phyloP scores from a whole-genome alignment of 2,113 vertebrate genomes.

The Hirundichthys speculiger region DNA sequence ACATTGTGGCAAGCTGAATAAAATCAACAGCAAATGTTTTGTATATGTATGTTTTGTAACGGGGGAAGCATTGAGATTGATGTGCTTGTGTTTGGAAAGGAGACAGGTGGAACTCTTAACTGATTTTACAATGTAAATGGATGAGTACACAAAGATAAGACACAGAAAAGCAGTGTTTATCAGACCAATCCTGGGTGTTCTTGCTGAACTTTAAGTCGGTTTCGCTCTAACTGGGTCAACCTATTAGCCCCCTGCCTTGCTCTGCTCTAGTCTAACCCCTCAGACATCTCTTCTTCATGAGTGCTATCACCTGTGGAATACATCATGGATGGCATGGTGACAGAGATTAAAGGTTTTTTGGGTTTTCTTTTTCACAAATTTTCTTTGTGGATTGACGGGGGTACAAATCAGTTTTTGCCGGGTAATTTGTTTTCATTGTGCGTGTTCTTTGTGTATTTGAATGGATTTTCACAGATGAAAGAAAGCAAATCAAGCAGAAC shows the following conservation, averaged over 20 bases:
- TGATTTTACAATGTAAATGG: not conserved
- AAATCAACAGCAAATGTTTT: too few relatives aligned
- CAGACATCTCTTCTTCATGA: constrained; percentile 29
- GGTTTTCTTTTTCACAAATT: not conserved
- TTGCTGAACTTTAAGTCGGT: constrained; percentile 49
- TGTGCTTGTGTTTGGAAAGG: too few relatives aligned
- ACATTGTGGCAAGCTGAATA: not conserved
- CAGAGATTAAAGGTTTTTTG: not conserved
- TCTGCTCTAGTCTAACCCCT: constrained; percentile 38
- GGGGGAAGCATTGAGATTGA: too few relatives aligned
- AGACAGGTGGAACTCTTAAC: not conserved
- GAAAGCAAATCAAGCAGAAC: constrained; percentile 2
- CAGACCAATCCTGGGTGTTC: constrained; percentile 14
- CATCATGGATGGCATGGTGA: not conserved
- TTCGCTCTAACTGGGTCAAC: constrained; percentile 56
- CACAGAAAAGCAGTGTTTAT: constrained; percentile 9
- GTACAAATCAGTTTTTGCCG: constrained; percentile 12
- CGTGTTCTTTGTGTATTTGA: constrained; percentile 13
- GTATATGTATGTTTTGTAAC: too few relatives aligned
- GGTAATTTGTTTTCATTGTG: constrained; percentile 15
- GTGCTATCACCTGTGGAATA: constrained; percentile 46
- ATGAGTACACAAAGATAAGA: not conserved
- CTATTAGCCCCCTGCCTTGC: constrained; percentile 33
- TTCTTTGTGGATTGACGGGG: not conserved
- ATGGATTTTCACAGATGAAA: constrained; percentile 2